Conservation (phyloP, 2,113 vertebrate species). For the Naja naja region DNA sequence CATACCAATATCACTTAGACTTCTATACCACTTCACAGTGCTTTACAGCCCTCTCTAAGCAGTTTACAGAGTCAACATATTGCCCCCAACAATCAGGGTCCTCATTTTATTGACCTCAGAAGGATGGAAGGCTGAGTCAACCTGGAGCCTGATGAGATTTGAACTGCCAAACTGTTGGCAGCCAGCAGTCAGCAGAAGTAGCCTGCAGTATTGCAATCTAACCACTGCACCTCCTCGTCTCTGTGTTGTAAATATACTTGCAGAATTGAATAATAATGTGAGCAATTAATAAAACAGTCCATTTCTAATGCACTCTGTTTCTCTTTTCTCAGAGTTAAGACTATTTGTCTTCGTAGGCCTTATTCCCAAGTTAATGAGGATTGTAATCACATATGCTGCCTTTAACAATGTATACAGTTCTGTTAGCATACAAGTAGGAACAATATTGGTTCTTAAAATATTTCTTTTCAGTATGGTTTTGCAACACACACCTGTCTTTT, state of each 20-base stretch:
- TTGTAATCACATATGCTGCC: neutral
- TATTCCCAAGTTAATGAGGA: neutral
- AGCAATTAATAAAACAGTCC: neutral
- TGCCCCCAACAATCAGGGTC: too few species aligned
- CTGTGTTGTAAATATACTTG: neutral
- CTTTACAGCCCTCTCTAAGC: too few species aligned
- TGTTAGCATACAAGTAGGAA: neutral
- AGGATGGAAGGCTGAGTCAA: too few species aligned
- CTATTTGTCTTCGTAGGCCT: neutral
- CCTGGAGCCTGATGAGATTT: too few species aligned
- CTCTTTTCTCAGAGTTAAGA: neutral
- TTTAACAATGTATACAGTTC: neutral
- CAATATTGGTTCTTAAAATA: slow-evolving; percentile 19
- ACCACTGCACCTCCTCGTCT: too few species aligned
- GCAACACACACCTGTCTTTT: neutral
- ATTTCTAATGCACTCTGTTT: neutral
- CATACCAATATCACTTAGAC: neutral
- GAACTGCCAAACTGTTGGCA: too few species aligned
- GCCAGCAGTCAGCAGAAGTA: too few species aligned
- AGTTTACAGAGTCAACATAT: too few species aligned
- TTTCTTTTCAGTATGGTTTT: slow-evolving; percentile 49
- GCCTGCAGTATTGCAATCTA: too few species aligned
- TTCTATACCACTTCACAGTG: too few species aligned
- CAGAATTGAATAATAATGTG: neutral
- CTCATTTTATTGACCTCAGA: too few species aligned